phyloP scores from a whole-genome alignment of 53 echinoderm and acorn worm genomes.

The Holothuria leucospilota region DNA sequence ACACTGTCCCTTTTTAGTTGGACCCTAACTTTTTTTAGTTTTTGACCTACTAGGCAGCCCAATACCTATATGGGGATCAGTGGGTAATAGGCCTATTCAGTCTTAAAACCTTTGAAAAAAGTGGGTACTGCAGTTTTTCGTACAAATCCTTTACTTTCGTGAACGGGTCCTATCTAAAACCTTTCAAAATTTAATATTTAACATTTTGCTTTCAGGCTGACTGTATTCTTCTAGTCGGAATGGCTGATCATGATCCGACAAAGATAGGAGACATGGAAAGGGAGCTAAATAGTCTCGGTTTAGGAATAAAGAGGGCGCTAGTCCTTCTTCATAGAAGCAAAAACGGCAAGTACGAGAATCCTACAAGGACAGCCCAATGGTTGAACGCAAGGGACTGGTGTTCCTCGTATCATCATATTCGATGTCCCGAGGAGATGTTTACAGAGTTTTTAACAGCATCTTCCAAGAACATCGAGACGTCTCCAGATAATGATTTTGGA shows the following conservation, averaged over 20 bases:
- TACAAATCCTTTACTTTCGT: too few relatives aligned
- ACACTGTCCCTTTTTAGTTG: too few relatives aligned
- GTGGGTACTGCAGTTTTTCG: too few relatives aligned
- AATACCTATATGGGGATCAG: too few relatives aligned
- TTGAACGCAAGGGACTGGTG: slow-evolving; percentile 94
- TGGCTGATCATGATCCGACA: slow-evolving; percentile 79
- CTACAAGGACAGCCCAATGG: slow-evolving; percentile 84
- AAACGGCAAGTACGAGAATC: slow-evolving; percentile 77
- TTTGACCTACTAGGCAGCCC: too few relatives aligned
- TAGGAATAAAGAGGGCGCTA: slow-evolving; percentile 89
- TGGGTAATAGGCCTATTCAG: too few relatives aligned
- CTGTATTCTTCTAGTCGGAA: slow-evolving; percentile 83
- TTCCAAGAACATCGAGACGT: slow-evolving; percentile 68
- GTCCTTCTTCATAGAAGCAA: slow-evolving; percentile 82
- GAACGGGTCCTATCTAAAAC: too few relatives aligned
- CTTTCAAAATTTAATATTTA: not conserved
- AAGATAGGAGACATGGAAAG: slow-evolving; percentile 81
- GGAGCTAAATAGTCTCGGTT: slow-evolving; percentile 75
- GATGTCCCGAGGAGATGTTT: slow-evolving; percentile 91
- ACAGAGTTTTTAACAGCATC: slow-evolving; percentile 66
- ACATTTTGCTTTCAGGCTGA: slow-evolving; percentile 71
- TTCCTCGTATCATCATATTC: slow-evolving; percentile 86
- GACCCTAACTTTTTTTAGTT: too few relatives aligned
- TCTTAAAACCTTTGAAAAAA: too few relatives aligned
- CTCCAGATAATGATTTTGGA: slow-evolving; percentile 78